phyloP scores from a whole-genome alignment of 1,140 invertebrate genomes.

The Coenobita brevimanus region DNA sequence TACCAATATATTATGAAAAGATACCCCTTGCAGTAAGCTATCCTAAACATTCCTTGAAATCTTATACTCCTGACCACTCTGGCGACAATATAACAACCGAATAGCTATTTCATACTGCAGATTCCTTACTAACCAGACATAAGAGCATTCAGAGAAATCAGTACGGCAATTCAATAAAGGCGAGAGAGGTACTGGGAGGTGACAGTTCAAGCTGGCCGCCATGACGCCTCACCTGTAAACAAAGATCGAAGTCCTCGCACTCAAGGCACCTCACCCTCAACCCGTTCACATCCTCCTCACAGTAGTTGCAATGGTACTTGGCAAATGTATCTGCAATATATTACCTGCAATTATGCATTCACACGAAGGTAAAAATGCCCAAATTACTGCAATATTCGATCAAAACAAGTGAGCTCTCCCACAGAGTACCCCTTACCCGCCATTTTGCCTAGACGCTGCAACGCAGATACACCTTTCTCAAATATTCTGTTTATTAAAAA shows the following conservation, averaged over 20 bases:
- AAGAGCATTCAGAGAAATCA: no score
- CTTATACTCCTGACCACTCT: no score
- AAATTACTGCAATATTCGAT: not conserved
- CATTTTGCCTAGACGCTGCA: constrained; percentile 48
- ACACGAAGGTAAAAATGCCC: not conserved
- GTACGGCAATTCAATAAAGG: no score
- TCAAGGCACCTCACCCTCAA: constrained; percentile 74
- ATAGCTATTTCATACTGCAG: no score
- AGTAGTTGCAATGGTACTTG: constrained; percentile 75
- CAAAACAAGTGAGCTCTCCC: not conserved
- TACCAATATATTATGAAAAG: no score
- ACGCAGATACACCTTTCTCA: constrained; percentile 31
- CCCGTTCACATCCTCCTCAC: constrained; percentile 74
- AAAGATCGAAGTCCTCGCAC: constrained; percentile 76
- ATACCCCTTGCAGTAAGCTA: no score
- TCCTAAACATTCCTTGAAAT: no score
- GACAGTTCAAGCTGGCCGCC: not conserved
- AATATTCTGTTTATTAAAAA: no score
- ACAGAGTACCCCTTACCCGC: constrained; percentile 49
- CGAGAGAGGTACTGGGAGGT: no score
- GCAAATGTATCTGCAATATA: constrained; percentile 71
- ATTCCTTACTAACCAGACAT: no score
- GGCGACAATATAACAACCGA: no score
- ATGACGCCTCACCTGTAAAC: constrained; percentile 75
- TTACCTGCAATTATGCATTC: constrained; percentile 23